Base-by-base conservation (phyloP, 2,888 invertebrate species). In the Laspeyria flexula region DNA sequence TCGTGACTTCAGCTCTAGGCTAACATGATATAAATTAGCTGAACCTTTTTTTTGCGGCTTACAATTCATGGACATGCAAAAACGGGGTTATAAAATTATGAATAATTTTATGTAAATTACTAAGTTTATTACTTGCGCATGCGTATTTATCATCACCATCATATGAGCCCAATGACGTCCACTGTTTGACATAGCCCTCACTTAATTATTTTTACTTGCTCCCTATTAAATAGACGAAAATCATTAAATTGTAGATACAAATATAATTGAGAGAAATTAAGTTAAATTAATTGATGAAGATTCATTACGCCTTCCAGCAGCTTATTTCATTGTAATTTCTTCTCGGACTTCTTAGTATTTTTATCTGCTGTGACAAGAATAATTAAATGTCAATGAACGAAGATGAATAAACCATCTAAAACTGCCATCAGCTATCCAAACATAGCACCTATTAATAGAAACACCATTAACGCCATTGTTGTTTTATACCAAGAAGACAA, bases 1-100 rank as follows among this genome's bases (percentile, higher is more conserved):
- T 83, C 79, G 85, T 84, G 85, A 83, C 83, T 73, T 73, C 63
- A 66, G 75, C 65, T 78, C 70, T 73, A 73, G 74, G 75, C 71
- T 74, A 71, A 64, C 73, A 67, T 62, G 75, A 73, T 71, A 73
- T 76, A 73, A 71, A 75, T 74, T 70, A 71, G 45, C 73, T 70
- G 58, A 64, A 60, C 70, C 65, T 65, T 49, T 42, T 56, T 46
- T 41, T 55, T 41, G 27, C 33, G 30, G 16, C 34, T 66, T 48
- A 58, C 43, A 59, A 50, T 40, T 39, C 52, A 52, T 55, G 23
- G 44, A 31, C 58, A 54, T 52, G 63, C 55, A 43, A 55, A 59
- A 55, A 50, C 49, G 48, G 57, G 50, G 56, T 55, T 35, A 54
- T 34, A 39, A 55, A 46, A 61, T 61, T 59, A 64, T 41, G 33